Evolutionary conservation across 2,888 invertebrate species (phyloP).

Genomic region (Amphimallon solstitiale): DNA sequence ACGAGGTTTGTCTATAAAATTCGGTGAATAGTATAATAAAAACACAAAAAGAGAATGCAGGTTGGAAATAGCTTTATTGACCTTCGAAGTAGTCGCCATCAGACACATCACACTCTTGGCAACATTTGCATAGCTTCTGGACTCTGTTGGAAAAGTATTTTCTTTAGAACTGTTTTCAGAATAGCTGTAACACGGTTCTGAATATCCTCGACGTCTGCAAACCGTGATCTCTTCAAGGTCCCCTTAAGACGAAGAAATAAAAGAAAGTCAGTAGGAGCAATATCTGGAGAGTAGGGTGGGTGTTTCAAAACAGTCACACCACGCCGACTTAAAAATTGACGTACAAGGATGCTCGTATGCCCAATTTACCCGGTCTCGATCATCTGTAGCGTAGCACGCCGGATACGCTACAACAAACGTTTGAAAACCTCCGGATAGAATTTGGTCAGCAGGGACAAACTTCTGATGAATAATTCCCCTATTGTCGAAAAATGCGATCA

Average conservation of each 20-base stretch:
- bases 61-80: background rate
- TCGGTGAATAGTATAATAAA: background rate
- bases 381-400: background rate
- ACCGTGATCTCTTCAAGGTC: background rate
- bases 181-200: conserved; percentile 2
- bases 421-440: no score
- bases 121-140: background rate
- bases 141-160: background rate
- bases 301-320: background rate
- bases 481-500: background rate
- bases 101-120: no score
- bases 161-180: background rate
- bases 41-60: background rate
- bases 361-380: background rate
- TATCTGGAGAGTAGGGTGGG: background rate
- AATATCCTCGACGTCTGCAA: background rate
- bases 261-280: no score
- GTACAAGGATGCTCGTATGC: background rate
- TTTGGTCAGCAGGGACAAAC: background rate
- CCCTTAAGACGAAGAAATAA: no score
- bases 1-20: background rate
- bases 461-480: background rate
- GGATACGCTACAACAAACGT: no score
- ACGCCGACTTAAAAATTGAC: no score
- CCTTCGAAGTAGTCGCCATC: background rate